Evolutionary conservation across 2,888 invertebrate genomes (phyloP).

Genomic region (Kryphioiulus occultus): DNA sequence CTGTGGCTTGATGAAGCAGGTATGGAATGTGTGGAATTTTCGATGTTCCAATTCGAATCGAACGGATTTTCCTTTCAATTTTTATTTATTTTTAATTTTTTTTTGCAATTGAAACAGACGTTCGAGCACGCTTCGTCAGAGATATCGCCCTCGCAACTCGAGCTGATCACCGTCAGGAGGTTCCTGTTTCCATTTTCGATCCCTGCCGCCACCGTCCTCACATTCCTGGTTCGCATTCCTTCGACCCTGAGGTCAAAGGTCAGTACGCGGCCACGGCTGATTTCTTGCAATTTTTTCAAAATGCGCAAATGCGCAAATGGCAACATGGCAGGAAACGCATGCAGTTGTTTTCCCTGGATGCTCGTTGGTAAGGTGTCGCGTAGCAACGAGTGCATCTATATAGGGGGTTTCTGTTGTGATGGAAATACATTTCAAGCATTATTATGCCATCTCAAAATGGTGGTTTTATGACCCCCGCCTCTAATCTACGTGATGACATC

Average conservation of each 20-base stretch:
- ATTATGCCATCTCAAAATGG: no score
- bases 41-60: neutral
- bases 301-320: no score
- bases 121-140: neutral
- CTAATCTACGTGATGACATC: no score
- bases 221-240: slow-evolving; percentile 2
- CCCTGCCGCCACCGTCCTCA: neutral
- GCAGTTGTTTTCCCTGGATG: no score
- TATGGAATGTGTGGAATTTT: neutral
- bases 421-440: no score
- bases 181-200: neutral
- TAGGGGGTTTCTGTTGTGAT: no score
- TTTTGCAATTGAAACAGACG: neutral
- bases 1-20: neutral
- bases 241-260: neutral
- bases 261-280: neutral
- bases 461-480: no score
- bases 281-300: no score
- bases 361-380: no score
- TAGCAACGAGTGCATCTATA: no score
- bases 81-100: neutral
- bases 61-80: no score
- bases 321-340: no score
- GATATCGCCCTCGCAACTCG: neutral
- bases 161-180: neutral